These are phyloP conservation scores for Daphoenositta chrysoptera DNA, from an alignment of 2,113 vertebrate genomes.

Conservation along the genomic window DNA sequence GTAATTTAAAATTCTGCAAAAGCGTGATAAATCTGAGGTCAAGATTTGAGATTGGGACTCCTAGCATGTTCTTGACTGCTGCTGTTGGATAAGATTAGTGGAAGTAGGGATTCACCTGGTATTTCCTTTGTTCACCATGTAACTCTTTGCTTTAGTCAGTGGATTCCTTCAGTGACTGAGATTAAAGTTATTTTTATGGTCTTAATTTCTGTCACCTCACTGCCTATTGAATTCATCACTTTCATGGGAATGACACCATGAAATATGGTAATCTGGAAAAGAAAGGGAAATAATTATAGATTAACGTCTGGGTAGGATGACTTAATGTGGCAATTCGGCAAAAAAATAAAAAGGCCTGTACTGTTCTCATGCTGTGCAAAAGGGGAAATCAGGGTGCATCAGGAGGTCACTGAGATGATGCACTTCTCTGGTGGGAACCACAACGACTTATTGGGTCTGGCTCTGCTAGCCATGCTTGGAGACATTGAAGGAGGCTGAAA, in stretches of 20 bases:
- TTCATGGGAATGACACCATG: not conserved
- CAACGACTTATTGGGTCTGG: not conserved
- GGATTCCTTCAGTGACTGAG: not conserved
- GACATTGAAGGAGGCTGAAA: not conserved
- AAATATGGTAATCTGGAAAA: not conserved
- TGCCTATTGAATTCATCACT: not conserved
- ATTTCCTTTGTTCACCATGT: not conserved
- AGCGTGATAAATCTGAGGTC: not conserved
- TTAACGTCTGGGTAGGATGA: not conserved
- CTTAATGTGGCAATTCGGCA: not conserved
- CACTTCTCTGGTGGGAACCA: not conserved
- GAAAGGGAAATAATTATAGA: not conserved
- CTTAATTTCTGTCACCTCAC: not conserved
- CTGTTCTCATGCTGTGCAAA: not conserved
- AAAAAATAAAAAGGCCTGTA: not conserved
- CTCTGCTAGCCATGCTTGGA: not conserved
- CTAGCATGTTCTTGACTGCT: not conserved
- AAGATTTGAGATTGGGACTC: not conserved
- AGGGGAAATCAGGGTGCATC: not conserved
- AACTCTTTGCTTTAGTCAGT: not conserved
- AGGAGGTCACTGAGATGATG: not conserved
- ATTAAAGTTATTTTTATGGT: not conserved
- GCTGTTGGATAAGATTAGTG: not conserved
- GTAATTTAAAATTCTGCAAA: not conserved
- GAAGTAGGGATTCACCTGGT: not conserved